Conservation (phyloP, 2,113 vertebrate species). For the Irena cyanogastra region DNA sequence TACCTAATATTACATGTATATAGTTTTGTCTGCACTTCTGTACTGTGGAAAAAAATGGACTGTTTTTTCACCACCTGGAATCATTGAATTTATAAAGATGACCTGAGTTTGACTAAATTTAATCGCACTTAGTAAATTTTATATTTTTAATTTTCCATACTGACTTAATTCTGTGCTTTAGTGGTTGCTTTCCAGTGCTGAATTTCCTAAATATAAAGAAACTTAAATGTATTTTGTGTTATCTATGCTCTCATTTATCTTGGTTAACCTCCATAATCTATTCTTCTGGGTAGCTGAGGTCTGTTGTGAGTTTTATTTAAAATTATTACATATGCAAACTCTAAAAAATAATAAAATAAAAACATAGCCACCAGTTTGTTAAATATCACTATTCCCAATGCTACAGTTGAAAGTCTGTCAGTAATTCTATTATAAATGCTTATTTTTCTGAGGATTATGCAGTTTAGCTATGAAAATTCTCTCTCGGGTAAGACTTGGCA, state of each 20-base stretch:
- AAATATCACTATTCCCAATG: background rate
- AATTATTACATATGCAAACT: background rate
- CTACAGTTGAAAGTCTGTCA: constrained; percentile 9
- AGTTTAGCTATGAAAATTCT: background rate
- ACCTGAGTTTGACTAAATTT: background rate
- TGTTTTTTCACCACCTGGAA: background rate
- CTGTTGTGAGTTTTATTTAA: background rate
- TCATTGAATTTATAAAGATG: background rate
- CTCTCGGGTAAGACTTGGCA: background rate
- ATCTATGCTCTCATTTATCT: background rate
- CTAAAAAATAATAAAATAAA: background rate
- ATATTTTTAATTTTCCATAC: background rate
- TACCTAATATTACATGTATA: background rate
- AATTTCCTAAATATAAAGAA: background rate
- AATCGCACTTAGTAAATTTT: background rate
- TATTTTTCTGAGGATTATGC: constrained; percentile 1
- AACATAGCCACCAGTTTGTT: background rate
- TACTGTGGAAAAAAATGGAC: background rate
- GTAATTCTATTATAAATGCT: constrained; percentile 28
- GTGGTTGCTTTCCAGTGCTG: background rate
- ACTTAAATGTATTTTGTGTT: background rate
- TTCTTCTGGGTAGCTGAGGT: background rate
- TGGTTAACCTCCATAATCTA: background rate
- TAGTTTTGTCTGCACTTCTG: background rate
- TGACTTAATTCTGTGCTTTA: background rate